These are phyloP conservation scores for Cossypha dichroa DNA, from an alignment of 2,797 vertebrate species.

Conservation along the genomic window DNA sequence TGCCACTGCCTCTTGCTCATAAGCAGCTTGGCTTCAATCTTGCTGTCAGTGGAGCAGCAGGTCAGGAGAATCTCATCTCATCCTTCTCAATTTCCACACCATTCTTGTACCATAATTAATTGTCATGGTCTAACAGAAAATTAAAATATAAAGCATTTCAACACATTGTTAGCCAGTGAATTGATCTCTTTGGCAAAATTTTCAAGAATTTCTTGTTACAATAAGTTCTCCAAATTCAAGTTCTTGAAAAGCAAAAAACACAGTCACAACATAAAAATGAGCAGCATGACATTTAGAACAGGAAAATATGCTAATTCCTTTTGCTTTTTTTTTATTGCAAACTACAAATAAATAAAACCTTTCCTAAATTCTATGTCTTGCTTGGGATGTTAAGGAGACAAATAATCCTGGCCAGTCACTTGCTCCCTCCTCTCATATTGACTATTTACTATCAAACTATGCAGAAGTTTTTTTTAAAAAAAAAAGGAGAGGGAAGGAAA, in stretches of 20 bases:
- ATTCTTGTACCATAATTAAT: slow-evolving; percentile 39
- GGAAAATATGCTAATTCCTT: background rate
- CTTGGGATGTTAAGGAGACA: background rate
- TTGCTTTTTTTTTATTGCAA: background rate
- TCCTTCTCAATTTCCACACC: slow-evolving; percentile 29
- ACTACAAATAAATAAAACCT: background rate
- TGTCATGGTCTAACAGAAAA: slow-evolving; percentile 35
- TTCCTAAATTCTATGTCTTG: background rate
- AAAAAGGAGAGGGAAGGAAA: too few species aligned
- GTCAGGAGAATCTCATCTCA: slow-evolving; percentile 45
- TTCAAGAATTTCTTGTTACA: background rate
- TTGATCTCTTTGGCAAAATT: background rate
- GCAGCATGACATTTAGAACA: background rate
- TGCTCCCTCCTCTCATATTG: background rate
- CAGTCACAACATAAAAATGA: background rate
- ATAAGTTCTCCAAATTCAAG: background rate
- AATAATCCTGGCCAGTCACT: background rate
- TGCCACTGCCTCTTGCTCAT: background rate
- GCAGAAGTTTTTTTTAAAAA: background rate
- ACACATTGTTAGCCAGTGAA: background rate
- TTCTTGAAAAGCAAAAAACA: background rate
- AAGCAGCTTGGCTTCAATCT: slow-evolving; percentile 37
- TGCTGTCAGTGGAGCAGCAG: background rate
- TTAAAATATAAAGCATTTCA: slow-evolving; percentile 30
- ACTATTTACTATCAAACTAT: background rate